A percentile compares a stretch with the other conserved stretches of the same genome.
Conservation (phyloP, 2,888 invertebrate genomes). For the Embidobia sp. region DNA sequence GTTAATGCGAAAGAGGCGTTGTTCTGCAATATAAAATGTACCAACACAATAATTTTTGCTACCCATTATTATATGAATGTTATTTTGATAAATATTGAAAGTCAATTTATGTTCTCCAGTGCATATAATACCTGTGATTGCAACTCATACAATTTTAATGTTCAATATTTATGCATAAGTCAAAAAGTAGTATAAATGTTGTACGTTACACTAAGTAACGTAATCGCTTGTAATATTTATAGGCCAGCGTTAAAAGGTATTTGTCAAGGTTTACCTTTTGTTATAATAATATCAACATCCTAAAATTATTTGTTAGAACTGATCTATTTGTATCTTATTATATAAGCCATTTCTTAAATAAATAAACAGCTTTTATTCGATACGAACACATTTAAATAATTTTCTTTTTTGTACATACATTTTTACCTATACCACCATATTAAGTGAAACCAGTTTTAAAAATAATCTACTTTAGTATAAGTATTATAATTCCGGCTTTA, state of each 20-base stretch:
- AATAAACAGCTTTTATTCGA: slow-evolving; percentile 50
- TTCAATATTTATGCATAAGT: slow-evolving; percentile 55
- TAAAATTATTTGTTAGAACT: slow-evolving; percentile 48
- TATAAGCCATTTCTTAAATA: slow-evolving; percentile 54
- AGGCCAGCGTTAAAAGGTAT: slow-evolving; percentile 53
- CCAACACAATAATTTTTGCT: slow-evolving; percentile 9
- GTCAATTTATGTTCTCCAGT: slow-evolving; percentile 43
- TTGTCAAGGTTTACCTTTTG: slow-evolving; percentile 43
- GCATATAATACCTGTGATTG: slow-evolving; percentile 58
- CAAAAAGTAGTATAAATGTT: slow-evolving; percentile 57
- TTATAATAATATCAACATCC: slow-evolving; percentile 42
- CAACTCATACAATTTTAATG: slow-evolving; percentile 45
- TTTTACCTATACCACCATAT: too few relatives aligned
- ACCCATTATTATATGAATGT: slow-evolving; percentile 21
- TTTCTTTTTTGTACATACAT: too few relatives aligned
- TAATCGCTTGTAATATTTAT: slow-evolving; percentile 55
- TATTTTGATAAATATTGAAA: slow-evolving; percentile 29
- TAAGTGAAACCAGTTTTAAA: too few relatives aligned
- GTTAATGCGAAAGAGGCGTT: slow-evolving; percentile 10
- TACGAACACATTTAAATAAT: background rate
- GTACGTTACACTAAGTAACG: slow-evolving; percentile 48
- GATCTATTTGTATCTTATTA: slow-evolving; percentile 56
- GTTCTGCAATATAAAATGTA: slow-evolving; percentile 20
- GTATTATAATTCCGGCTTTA: too few relatives aligned
- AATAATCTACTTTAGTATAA: too few relatives aligned